phyloP scores from a whole-genome alignment of 2,113 vertebrate genomes.

The Pitta sordida region DNA sequence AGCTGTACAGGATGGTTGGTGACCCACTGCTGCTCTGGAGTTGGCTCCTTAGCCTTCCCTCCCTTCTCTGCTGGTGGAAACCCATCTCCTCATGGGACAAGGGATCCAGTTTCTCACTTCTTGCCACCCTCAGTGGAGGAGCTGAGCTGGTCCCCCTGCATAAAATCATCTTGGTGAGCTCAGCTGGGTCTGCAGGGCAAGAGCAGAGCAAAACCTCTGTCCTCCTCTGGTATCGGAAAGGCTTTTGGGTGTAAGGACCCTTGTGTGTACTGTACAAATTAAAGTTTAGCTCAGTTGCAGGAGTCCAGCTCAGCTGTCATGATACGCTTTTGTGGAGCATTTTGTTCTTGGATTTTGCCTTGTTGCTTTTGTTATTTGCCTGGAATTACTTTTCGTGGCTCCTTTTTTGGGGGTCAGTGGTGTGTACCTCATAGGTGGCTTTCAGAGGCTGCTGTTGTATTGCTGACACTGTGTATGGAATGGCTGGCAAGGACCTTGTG shows the following conservation, averaged over 20 bases:
- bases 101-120: not conserved
- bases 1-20: not conserved
- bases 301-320: not conserved
- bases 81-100: not conserved
- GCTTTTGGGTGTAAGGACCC: not conserved
- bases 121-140: not conserved
- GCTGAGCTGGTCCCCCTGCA: accelerated
- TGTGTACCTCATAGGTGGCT: accelerated
- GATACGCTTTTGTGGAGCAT: accelerated
- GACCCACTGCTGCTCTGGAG: not conserved
- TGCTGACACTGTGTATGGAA: accelerated
- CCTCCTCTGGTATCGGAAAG: not conserved
- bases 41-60: not conserved
- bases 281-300: not conserved
- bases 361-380: not conserved
- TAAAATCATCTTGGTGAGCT: not conserved
- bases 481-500: not conserved
- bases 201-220: accelerated
- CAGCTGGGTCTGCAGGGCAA: not conserved
- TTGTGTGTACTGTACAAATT: accelerated
- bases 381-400: not conserved
- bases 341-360: accelerated
- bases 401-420: not conserved
- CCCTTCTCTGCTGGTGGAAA: not conserved
- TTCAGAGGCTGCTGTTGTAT: not conserved